Percentiles rank a stretch among this genome's conserved stretches.
Evolutionary conservation across 2,113 vertebrate species (phyloP).

Genomic region (Hypanus sabinus): DNA sequence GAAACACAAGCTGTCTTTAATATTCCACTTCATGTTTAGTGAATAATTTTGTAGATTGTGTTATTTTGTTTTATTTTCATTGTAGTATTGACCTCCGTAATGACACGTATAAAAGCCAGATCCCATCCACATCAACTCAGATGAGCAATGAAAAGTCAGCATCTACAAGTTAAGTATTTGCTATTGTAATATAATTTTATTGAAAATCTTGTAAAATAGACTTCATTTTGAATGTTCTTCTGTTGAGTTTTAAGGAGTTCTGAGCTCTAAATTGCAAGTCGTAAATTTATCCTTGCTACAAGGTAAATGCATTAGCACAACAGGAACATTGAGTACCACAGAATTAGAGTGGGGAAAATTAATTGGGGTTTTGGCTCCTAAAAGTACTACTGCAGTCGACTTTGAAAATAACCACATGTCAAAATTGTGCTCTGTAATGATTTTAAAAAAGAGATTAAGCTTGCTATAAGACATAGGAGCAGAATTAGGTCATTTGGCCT

Average conservation of each 20-base stretch:
- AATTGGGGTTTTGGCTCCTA: neutral
- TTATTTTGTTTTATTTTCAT: neutral
- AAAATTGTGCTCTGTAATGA: neutral
- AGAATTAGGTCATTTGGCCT: neutral
- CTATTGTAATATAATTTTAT: neutral
- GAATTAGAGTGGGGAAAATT: neutral
- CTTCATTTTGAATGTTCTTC: no score
- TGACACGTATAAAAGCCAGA: no score
- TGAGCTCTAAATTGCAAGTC: neutral
- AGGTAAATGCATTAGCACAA: no score
- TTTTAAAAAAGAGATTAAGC: neutral
- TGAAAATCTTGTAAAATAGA: neutral
- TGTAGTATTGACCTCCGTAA: neutral
- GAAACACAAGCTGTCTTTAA: neutral
- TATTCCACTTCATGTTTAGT: neutral
- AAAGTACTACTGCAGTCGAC: neutral
- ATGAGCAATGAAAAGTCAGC: neutral
- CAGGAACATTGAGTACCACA: neutral
- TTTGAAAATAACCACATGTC: neutral
- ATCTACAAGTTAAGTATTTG: slow-evolving; percentile 5
- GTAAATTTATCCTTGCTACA: neutral
- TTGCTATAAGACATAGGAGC: neutral
- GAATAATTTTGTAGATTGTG: neutral
- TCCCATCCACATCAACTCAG: neutral
- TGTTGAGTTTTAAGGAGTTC: no score